Evolutionary conservation across 64 coral and sea anemone species (phyloP).

Genomic region (Actinia equina): DNA sequence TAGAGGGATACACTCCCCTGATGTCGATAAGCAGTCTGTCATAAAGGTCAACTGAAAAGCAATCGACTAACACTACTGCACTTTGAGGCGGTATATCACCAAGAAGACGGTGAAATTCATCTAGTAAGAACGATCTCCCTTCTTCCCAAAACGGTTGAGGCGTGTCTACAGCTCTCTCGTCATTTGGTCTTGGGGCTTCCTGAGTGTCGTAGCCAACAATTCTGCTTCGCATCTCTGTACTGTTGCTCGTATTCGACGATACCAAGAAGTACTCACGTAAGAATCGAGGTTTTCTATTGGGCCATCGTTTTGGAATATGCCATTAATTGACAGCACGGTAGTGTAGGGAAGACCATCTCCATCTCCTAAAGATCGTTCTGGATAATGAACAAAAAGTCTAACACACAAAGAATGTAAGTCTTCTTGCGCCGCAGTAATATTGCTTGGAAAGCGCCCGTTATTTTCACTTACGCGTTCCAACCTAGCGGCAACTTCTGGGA

Average conservation of each 20-base stretch:
- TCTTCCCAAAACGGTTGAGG: conserved; percentile 25
- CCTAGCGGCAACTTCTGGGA: neutral
- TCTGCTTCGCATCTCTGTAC: conserved; percentile 13
- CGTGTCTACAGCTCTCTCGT: neutral
- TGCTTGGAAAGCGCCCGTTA: neutral
- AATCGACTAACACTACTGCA: neutral
- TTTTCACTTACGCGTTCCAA: neutral
- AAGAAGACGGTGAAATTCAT: neutral
- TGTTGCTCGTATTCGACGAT: neutral
- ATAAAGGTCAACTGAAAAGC: too few species aligned
- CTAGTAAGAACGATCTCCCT: neutral
- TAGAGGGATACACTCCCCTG: neutral
- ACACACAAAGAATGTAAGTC: conserved; percentile 3
- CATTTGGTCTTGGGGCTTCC: conserved; percentile 21
- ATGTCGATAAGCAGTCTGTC: neutral
- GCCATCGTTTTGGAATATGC: neutral
- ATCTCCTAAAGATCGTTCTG: conserved; percentile 4
- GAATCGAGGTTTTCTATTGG: neutral
- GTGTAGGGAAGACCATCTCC: neutral
- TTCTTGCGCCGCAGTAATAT: neutral
- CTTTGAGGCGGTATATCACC: neutral
- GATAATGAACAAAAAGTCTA: neutral
- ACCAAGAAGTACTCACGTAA: neutral
- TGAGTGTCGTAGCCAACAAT: conserved; percentile 31
- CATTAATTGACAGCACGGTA: neutral